Evolutionary conservation across 1,140 invertebrate species (phyloP).

Genomic region (Psilanteris sp.): DNA sequence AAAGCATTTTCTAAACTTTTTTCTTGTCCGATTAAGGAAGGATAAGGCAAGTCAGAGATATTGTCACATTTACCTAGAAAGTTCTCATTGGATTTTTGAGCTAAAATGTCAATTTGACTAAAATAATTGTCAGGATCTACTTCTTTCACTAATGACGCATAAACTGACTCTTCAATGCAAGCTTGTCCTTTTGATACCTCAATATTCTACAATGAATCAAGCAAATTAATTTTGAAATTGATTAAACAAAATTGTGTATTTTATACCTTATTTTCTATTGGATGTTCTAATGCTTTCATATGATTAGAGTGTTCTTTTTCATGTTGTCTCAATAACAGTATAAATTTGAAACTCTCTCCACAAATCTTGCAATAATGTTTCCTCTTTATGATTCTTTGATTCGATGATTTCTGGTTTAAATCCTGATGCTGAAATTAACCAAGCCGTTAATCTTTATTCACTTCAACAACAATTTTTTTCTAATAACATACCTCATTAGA

Average conservation of each 20-base stretch:
- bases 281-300: conserved; percentile 36
- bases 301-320: conserved; percentile 66
- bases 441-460: too few relatives aligned
- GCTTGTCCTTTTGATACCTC: conserved; percentile 48
- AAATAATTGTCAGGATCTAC: conserved; percentile 49
- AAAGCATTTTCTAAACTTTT: conserved; percentile 62
- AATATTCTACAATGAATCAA: conserved; percentile 34
- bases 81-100: conserved; percentile 35
- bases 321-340: conserved; percentile 72
- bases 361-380: conserved; percentile 76
- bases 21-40: conserved; percentile 36
- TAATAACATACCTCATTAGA: conserved; percentile 25
- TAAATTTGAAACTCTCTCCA: conserved; percentile 74
- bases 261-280: conserved; percentile 59
- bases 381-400: conserved; percentile 64
- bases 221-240: too few relatives aligned
- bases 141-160: conserved; percentile 35
- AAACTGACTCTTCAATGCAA: conserved; percentile 42
- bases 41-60: conserved; percentile 36
- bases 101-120: conserved; percentile 44
- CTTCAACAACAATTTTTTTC: too few relatives aligned
- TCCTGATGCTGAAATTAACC: conserved; percentile 22
- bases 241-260: too few relatives aligned
- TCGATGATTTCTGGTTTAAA: conserved; percentile 18
- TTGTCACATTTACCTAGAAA: conserved; percentile 44